Evolutionary conservation across 2,888 invertebrate genomes (phyloP).

Genomic region (Phaonia tiefii): DNA sequence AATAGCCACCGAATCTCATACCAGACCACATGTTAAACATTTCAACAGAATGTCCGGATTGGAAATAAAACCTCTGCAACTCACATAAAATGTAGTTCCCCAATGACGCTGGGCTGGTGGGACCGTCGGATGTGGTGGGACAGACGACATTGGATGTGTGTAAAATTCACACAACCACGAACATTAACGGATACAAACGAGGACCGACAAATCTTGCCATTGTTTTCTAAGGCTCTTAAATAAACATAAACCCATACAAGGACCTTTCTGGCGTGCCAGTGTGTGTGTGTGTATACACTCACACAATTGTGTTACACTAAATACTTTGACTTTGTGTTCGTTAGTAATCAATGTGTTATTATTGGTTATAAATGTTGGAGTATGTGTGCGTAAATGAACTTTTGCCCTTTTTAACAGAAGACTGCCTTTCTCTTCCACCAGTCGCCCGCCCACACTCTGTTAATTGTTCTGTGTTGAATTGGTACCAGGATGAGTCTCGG

Average conservation of each 20-base stretch:
- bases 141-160: conserved; percentile 28
- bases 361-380: conserved; percentile 56
- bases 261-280: background rate
- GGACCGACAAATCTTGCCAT: conserved; percentile 56
- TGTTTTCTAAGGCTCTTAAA: conserved; percentile 56
- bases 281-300: background rate
- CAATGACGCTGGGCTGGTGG: conserved; percentile 51
- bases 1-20: conserved; percentile 34
- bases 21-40: conserved; percentile 25
- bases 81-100: conserved; percentile 34
- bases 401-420: conserved; percentile 63
- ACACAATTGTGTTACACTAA: conserved; percentile 58
- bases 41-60: background rate
- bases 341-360: conserved; percentile 66
- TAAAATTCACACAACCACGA: conserved; percentile 24
- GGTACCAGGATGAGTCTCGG: background rate
- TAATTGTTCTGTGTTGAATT: background rate
- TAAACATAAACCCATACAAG: conserved; percentile 22
- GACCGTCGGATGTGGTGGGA: conserved; percentile 55
- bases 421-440: conserved; percentile 25
- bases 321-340: conserved; percentile 51
- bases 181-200: conserved; percentile 13
- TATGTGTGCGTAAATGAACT: conserved; percentile 40
- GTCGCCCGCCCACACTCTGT: conserved; percentile 5
- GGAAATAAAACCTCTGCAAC: conserved; percentile 13